These are phyloP conservation scores for Seriola rivoliana DNA, from an alignment of 2,113 vertebrate genomes.

Conservation along the genomic window DNA sequence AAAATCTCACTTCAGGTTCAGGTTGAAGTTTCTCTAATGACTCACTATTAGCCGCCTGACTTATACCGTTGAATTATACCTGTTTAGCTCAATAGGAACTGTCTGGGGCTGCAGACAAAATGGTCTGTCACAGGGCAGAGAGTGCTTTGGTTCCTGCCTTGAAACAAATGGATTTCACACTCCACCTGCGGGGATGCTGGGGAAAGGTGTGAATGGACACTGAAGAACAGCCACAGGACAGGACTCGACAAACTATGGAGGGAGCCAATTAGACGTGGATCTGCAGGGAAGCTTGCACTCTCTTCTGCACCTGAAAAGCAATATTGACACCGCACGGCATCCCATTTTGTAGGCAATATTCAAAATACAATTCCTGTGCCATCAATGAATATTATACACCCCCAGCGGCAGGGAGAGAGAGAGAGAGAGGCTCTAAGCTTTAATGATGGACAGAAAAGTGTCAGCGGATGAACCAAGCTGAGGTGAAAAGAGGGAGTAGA, in stretches of 20 bases:
- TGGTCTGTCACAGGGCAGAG: slow-evolving; percentile 66
- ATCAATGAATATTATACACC: slow-evolving; percentile 23
- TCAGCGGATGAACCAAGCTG: slow-evolving; percentile 31
- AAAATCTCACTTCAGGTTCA: slow-evolving; percentile 58
- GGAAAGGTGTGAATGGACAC: slow-evolving; percentile 77
- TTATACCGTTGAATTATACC: slow-evolving; percentile 71
- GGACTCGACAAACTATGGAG: slow-evolving; percentile 52
- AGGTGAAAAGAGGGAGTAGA: slow-evolving; percentile 41
- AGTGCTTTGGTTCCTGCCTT: slow-evolving; percentile 72
- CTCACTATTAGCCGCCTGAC: slow-evolving; percentile 72
- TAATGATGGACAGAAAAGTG: slow-evolving; percentile 52
- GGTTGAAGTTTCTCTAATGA: slow-evolving; percentile 67
- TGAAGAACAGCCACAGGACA: slow-evolving; percentile 71
- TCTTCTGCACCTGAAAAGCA: slow-evolving; percentile 42
- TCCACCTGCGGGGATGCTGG: slow-evolving; percentile 69
- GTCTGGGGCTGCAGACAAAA: slow-evolving; percentile 66
- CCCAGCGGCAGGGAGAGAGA: slow-evolving; percentile 13
- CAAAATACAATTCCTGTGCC: slow-evolving; percentile 55
- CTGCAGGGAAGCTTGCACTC: slow-evolving; percentile 55
- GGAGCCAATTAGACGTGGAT: slow-evolving; percentile 70
- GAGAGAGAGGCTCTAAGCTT: slow-evolving; percentile 23
- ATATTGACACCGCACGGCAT: slow-evolving; percentile 56
- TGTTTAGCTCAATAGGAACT: slow-evolving; percentile 74
- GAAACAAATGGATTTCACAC: slow-evolving; percentile 82
- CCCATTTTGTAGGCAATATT: slow-evolving; percentile 58